A percentile compares a stretch with the other conserved stretches of the same genome.
Evolutionary conservation across 2,888 invertebrate genomes (phyloP).

Genomic region (Dicranocentrus wangi): DNA sequence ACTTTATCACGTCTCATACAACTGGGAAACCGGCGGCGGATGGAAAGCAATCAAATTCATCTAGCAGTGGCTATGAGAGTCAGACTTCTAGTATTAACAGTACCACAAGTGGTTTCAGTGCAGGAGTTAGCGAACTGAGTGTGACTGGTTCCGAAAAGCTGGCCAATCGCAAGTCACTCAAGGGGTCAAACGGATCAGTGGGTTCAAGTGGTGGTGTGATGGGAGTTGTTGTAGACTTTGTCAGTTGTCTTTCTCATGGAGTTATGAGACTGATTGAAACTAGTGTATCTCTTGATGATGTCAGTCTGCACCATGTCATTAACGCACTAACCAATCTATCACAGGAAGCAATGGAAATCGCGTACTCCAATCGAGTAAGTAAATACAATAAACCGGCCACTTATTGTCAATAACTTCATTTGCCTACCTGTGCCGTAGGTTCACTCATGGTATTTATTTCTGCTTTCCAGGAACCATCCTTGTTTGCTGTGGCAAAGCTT

Average conservation of each 20-base stretch:
- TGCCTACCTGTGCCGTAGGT: no score
- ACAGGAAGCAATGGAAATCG: slow-evolving; percentile 96
- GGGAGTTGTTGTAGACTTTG: slow-evolving; percentile 72
- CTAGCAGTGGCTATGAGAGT: slow-evolving; percentile 58
- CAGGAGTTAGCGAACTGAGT: slow-evolving; percentile 54
- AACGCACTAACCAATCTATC: slow-evolving; percentile 97
- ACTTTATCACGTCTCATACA: slow-evolving; percentile 67
- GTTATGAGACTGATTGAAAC: slow-evolving; percentile 94
- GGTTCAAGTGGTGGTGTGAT: slow-evolving; percentile 71
- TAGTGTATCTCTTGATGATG: slow-evolving; percentile 93
- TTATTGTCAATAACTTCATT: slow-evolving; percentile 8
- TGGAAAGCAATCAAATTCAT: slow-evolving; percentile 52
- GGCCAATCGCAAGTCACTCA: slow-evolving; percentile 57
- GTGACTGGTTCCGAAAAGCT: slow-evolving; percentile 45
- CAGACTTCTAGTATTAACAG: slow-evolving; percentile 55
- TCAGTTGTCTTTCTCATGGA: slow-evolving; percentile 74
- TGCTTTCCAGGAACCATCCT: slow-evolving; percentile 95
- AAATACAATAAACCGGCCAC: neutral
- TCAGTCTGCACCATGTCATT: slow-evolving; percentile 94
- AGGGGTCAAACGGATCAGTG: slow-evolving; percentile 68
- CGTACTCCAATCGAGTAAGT: slow-evolving; percentile 91
- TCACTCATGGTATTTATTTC: no score
- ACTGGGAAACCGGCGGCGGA: slow-evolving; percentile 49
- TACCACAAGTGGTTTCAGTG: slow-evolving; percentile 48
- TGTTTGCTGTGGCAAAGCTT: slow-evolving; percentile 98